Conservation (phyloP, 2,888 invertebrate species). For the Macroteleia sp. region DNA sequence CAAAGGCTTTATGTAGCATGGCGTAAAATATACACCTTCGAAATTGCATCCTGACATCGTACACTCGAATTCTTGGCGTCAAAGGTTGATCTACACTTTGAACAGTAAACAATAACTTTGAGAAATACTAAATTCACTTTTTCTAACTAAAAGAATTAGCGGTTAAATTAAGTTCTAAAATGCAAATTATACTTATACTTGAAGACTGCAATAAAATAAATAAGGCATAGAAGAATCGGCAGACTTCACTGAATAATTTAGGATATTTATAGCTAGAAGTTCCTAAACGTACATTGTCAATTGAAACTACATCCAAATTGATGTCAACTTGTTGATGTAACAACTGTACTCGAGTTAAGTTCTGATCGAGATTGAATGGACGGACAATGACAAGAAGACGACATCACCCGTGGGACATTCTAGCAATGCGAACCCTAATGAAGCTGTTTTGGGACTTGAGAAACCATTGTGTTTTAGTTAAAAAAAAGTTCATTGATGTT, state of each 20-base stretch:
- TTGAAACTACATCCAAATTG: slow-evolving; percentile 16
- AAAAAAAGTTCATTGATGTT: no score
- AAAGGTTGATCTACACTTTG: slow-evolving; percentile 13
- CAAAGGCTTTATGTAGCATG: slow-evolving; percentile 17
- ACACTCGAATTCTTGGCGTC: background rate
- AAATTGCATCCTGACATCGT: slow-evolving; percentile 19
- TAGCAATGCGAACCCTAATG: slow-evolving; percentile 69
- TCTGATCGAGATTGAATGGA: slow-evolving; percentile 48
- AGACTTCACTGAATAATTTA: background rate
- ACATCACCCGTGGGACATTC: slow-evolving; percentile 57
- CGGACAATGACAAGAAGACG: slow-evolving; percentile 64
- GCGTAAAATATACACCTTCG: slow-evolving; percentile 46
- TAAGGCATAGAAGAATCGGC: no score
- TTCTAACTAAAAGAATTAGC: no score
- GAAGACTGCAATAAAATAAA: no score
- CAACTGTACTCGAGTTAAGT: slow-evolving; percentile 39
- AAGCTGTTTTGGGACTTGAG: slow-evolving; percentile 73
- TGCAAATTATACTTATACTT: no score
- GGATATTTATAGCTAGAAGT: slow-evolving; percentile 15
- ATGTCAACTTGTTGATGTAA: slow-evolving; percentile 45
- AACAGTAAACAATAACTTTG: background rate
- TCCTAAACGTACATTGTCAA: slow-evolving; percentile 1
- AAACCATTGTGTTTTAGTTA: slow-evolving; percentile 71
- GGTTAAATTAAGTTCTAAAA: no score
- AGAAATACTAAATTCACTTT: no score